Percentiles rank a stretch among this genome's conserved stretches.
Evolutionary conservation across 2,113 vertebrate genomes (phyloP).

Genomic region (Tricholaema leucomelas): DNA sequence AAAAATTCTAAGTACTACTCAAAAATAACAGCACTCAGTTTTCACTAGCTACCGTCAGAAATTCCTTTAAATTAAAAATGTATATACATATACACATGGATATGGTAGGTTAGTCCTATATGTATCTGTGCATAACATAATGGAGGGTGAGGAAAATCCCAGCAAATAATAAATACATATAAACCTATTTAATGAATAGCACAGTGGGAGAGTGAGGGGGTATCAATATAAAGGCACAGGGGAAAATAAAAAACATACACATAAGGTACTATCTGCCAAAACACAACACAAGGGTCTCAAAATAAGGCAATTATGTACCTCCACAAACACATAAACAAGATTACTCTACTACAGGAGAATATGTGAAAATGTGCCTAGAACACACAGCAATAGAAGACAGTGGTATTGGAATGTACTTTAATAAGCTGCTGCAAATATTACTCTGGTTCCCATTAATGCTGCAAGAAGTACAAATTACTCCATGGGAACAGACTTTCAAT

Average conservation of each 20-base stretch:
- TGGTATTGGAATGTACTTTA: not conserved
- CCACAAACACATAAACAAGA: not conserved
- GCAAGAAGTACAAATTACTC: not conserved
- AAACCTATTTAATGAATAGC: not conserved
- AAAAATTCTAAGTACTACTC: not conserved
- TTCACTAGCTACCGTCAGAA: not conserved
- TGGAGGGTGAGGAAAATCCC: not conserved
- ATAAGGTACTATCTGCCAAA: not conserved
- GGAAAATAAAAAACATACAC: rapidly evolving
- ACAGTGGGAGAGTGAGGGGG: not conserved
- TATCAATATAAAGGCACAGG: not conserved
- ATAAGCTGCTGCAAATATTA: not conserved
- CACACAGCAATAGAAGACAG: not conserved
- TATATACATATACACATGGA: not conserved
- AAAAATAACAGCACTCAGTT: not conserved
- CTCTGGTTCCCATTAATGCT: not conserved
- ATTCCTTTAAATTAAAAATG: not conserved
- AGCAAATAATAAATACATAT: not conserved
- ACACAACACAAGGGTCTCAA: not conserved
- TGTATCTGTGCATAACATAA: not conserved
- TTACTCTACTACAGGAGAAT: not conserved
- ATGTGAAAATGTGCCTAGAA: not conserved
- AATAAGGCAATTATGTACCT: not conserved
- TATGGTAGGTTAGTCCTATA: not conserved
- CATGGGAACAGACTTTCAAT: not conserved